These are phyloP conservation scores for Eubucco bourcierii DNA, from an alignment of 2,113 vertebrate species.

Conservation along the genomic window DNA sequence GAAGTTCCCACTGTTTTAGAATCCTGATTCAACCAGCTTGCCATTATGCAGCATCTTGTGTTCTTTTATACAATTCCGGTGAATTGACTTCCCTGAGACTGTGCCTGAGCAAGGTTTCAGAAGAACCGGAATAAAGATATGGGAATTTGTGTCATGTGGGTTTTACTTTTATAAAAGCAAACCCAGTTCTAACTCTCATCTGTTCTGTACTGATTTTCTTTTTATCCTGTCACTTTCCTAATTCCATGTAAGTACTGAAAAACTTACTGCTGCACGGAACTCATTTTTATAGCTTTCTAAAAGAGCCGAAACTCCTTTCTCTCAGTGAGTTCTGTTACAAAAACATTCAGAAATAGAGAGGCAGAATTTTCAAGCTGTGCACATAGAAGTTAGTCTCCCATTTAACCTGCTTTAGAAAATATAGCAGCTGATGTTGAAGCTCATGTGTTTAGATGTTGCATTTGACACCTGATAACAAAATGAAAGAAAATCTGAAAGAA, in stretches of 20 bases:
- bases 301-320: neutral
- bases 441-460: neutral
- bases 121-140: neutral
- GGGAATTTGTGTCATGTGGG: neutral
- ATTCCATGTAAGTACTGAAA: neutral
- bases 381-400: neutral
- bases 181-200: neutral
- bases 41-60: neutral
- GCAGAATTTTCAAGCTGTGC: neutral
- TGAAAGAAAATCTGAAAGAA: neutral
- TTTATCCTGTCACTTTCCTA: neutral
- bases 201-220: neutral
- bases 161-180: neutral
- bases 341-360: neutral
- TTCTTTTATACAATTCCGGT: neutral
- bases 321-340: neutral
- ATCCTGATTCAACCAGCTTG: neutral
- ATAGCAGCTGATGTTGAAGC: neutral
- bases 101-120: neutral
- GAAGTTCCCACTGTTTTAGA: neutral
- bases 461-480: neutral
- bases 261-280: neutral
- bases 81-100: neutral
- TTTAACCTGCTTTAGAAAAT: neutral
- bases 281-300: neutral